Percentiles rank a stretch among this genome's conserved stretches.
phyloP scores from a whole-genome alignment of 1,140 invertebrate species.

The Steinernema khuongi region DNA sequence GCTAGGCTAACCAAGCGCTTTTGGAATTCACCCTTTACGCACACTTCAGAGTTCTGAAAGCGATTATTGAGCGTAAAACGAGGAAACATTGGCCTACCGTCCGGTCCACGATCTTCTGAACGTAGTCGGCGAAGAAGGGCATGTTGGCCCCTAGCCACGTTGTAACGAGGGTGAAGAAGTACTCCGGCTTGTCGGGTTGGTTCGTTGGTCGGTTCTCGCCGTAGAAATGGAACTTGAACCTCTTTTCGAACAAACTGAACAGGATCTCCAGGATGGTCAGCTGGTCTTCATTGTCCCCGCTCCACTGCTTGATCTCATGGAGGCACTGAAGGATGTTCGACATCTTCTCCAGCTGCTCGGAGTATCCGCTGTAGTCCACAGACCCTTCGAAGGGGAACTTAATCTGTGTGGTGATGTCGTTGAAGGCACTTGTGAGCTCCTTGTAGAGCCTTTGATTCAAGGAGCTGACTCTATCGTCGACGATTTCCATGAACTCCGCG shows the following conservation, averaged over 20 bases:
- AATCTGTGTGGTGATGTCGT: too few relatives aligned
- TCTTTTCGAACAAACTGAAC: background rate
- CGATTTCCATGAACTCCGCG: too few relatives aligned
- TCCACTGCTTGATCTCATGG: too few relatives aligned
- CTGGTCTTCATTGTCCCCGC: background rate
- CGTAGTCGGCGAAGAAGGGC: constrained; percentile 10
- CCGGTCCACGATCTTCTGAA: background rate
- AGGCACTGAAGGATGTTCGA: too few relatives aligned
- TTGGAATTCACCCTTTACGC: constrained; percentile 10
- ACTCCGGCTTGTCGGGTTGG: constrained; percentile 10
- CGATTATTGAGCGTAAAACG: background rate
- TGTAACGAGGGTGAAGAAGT: constrained; percentile 25
- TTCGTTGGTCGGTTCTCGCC: constrained; percentile 23
- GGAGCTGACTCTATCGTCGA: too few relatives aligned
- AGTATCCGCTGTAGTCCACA: too few relatives aligned
- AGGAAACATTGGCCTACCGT: background rate
- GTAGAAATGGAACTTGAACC: constrained; percentile 25
- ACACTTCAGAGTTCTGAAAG: background rate
- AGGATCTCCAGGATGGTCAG: background rate
- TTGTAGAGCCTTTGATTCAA: too few relatives aligned
- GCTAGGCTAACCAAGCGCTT: constrained; percentile 15
- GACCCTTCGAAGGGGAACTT: too few relatives aligned
- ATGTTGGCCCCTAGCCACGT: constrained; percentile 4
- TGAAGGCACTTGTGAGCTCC: too few relatives aligned
- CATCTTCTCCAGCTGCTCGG: too few relatives aligned